Percentiles rank a stretch among this genome's conserved stretches.
These are phyloP conservation scores for Drosophila basisetae DNA, from an alignment of 2,888 invertebrate species.

Conservation along the genomic window DNA sequence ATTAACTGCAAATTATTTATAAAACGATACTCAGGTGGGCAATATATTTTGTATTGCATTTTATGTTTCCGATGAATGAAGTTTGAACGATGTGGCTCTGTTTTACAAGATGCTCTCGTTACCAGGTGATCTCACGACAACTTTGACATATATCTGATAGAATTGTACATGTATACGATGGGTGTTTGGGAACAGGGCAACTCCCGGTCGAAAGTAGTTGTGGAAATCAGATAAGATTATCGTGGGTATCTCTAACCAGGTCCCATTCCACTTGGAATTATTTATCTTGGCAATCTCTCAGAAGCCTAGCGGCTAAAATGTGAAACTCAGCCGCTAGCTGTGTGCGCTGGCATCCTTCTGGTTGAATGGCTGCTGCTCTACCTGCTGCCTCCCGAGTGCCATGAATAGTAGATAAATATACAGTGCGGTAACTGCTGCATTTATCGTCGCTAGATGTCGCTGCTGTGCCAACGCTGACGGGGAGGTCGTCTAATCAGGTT, in stretches of 20 bases:
- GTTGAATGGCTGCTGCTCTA: slow-evolving; percentile 22
- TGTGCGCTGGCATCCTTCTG: slow-evolving; percentile 46
- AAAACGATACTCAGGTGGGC: background rate
- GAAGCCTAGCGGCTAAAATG: slow-evolving; percentile 64
- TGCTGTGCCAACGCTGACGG: slow-evolving; percentile 14
- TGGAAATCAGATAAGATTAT: slow-evolving; percentile 1
- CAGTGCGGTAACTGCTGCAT: slow-evolving; percentile 17
- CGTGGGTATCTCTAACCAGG: slow-evolving; percentile 23
- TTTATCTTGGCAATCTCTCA: slow-evolving; percentile 15
- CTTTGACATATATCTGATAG: background rate
- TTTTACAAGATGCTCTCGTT: background rate
- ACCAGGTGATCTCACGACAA: background rate
- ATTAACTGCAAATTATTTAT: background rate
- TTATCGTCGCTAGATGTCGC: slow-evolving; percentile 74
- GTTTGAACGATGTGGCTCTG: background rate
- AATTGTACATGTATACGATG: too few species aligned
- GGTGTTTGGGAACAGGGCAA: background rate
- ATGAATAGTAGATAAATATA: slow-evolving; percentile 57
- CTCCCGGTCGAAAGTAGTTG: background rate
- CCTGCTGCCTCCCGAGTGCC: slow-evolving; percentile 31
- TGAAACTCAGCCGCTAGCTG: slow-evolving; percentile 51
- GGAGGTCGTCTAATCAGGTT: slow-evolving; percentile 27
- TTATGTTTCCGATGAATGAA: background rate
- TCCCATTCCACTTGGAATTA: slow-evolving; percentile 10
- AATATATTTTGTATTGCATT: fast-evolving